Evolutionary conservation across 2,113 vertebrate genomes (phyloP).

Genomic region (Vimba vimba): DNA sequence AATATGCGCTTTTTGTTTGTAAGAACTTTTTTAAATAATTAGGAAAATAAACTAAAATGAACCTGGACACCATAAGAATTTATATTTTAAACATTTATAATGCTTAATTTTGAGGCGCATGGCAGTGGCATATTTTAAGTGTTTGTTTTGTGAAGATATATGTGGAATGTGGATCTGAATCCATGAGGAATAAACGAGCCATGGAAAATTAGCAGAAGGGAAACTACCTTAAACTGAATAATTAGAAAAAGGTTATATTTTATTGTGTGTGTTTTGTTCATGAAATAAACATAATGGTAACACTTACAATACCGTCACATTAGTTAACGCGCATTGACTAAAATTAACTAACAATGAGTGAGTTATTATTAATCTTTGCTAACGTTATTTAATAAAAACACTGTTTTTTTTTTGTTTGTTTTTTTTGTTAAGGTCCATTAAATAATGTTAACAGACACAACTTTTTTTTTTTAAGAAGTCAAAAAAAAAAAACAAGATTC

Average conservation of each 20-base stretch:
- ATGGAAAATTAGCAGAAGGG: background rate
- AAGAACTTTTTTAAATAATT: background rate
- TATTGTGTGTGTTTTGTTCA: background rate
- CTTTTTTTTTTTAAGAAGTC: background rate
- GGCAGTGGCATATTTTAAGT: background rate
- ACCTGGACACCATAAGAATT: background rate
- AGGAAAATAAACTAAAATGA: background rate
- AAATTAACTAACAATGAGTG: background rate
- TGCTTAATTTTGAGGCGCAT: background rate
- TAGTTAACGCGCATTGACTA: too few relatives aligned
- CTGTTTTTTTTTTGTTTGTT: too few relatives aligned
- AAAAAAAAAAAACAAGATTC: background rate
- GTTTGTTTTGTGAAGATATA: background rate
- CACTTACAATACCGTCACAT: too few relatives aligned
- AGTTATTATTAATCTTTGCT: background rate
- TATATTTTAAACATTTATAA: background rate
- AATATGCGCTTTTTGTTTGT: background rate
- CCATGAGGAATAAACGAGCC: background rate
- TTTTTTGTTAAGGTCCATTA: too few relatives aligned
- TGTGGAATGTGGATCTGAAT: background rate
- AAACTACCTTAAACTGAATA: background rate
- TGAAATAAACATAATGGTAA: background rate
- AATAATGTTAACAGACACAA: too few relatives aligned
- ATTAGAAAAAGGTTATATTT: background rate
- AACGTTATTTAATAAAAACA: too few relatives aligned